Evolutionary conservation across 2,797 vertebrate species (phyloP).

Genomic region (Microhierax caerulescens): DNA sequence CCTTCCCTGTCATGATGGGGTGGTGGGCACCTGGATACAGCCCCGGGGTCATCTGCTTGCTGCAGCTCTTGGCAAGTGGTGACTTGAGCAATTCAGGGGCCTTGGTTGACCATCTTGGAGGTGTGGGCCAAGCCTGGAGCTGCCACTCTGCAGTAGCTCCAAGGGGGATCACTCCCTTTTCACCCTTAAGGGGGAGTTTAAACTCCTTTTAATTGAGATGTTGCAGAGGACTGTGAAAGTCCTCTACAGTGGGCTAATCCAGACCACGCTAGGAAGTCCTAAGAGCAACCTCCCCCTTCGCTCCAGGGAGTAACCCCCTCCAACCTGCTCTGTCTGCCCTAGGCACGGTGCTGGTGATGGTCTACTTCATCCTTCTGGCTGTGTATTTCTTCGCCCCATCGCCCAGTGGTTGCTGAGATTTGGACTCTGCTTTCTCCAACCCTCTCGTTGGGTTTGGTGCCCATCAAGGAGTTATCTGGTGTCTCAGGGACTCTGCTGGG

Average conservation of each 20-base stretch:
- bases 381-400: slow-evolving; percentile 85
- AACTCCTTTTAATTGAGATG: not conserved
- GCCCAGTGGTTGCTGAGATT: slow-evolving; percentile 79
- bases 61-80: not conserved
- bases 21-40: not conserved
- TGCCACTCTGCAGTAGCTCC: not conserved
- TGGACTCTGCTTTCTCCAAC: not conserved
- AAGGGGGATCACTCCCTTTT: not conserved
- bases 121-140: not conserved
- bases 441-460: accelerated
- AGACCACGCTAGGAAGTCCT: not conserved
- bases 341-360: slow-evolving; percentile 84
- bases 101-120: not conserved
- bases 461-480: accelerated
- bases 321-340: not conserved
- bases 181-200: not conserved
- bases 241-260: accelerated
- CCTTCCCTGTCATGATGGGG: not conserved
- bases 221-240: accelerated
- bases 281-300: not conserved
- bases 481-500: not conserved
- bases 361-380: slow-evolving; percentile 84
- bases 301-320: not conserved
- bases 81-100: not conserved
- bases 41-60: not conserved